These are phyloP conservation scores for Zaprionus davidi DNA, from an alignment of 1,140 invertebrate genomes.

Conservation along the genomic window DNA sequence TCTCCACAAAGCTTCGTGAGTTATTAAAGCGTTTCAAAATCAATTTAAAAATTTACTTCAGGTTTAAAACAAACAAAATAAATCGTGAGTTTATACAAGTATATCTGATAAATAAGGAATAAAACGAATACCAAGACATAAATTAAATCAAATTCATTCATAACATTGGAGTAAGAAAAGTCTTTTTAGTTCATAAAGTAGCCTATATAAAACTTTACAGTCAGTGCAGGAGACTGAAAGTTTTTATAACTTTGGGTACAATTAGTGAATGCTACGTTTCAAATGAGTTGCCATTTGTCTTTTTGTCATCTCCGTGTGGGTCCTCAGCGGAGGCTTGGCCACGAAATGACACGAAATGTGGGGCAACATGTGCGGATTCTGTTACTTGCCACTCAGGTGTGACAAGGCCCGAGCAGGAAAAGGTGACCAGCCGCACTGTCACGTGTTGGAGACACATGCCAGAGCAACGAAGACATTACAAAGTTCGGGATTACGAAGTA, in stretches of 20 bases:
- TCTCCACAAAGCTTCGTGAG: not conserved
- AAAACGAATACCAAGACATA: not conserved
- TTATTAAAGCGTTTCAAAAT: not conserved
- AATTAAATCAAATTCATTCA: not conserved
- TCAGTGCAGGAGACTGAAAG: not conserved
- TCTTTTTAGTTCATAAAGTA: not conserved
- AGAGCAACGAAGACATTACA: slow-evolving; percentile 21
- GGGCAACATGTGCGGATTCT: slow-evolving; percentile 4
- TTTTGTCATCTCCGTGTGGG: not conserved
- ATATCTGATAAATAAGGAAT: too few relatives aligned
- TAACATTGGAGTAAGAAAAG: too few relatives aligned
- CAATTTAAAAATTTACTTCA: not conserved
- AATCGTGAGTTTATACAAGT: too few relatives aligned
- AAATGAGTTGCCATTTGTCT: slow-evolving; percentile 1
- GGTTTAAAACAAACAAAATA: not conserved
- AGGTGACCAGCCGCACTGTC: slow-evolving; percentile 24
- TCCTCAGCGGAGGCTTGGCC: not conserved
- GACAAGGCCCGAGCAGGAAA: not conserved
- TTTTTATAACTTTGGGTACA: not conserved
- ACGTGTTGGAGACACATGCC: slow-evolving; percentile 32
- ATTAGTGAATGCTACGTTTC: not conserved
- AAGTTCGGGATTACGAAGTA: slow-evolving; percentile 36
- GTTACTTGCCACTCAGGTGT: slow-evolving; percentile 19
- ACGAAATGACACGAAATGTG: slow-evolving; percentile 3
- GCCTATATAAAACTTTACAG: not conserved